Conservation (phyloP, 2,888 invertebrate genomes). For the Spodoptera exigua region DNA sequence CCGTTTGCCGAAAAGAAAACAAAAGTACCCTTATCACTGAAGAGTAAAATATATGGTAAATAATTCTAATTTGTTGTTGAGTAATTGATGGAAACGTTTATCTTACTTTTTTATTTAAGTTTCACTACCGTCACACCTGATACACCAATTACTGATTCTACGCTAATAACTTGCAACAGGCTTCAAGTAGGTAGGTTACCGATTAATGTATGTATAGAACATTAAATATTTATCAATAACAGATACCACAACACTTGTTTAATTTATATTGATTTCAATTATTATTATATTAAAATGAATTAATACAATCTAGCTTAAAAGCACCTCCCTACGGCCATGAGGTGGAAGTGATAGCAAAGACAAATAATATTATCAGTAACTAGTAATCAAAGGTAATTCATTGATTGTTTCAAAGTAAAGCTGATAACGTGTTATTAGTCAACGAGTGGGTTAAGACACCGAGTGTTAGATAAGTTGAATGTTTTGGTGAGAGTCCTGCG, state of each 20-base stretch:
- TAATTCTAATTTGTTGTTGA: too few relatives aligned
- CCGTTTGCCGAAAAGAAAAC: too few relatives aligned
- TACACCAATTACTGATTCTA: too few relatives aligned
- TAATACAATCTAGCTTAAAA: conserved; percentile 18
- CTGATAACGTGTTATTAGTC: conserved; percentile 52
- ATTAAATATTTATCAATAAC: conserved; percentile 28
- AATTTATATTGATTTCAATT: conserved; percentile 2
- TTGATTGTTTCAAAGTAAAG: conserved; percentile 39
- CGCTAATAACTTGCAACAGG: not conserved
- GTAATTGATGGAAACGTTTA: too few relatives aligned
- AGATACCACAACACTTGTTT: conserved; percentile 21
- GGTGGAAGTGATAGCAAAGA: conserved; percentile 18
- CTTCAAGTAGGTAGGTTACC: conserved; percentile 26
- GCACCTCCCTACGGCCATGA: conserved; percentile 9
- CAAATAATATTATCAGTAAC: conserved; percentile 32
- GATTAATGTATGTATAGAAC: conserved; percentile 18
- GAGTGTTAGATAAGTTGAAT: conserved; percentile 55
- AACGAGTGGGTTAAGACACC: conserved; percentile 53
- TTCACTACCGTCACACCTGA: too few relatives aligned
- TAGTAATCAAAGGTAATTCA: conserved; percentile 24
- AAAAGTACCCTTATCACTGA: too few relatives aligned
- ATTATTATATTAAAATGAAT: not conserved
- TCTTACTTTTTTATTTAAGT: too few relatives aligned
- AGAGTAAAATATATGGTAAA: too few relatives aligned
- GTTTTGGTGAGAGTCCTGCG: conserved; percentile 61